Evolutionary conservation across 2,113 vertebrate species (phyloP).

Genomic region (Tenebrosternarchus preto): DNA sequence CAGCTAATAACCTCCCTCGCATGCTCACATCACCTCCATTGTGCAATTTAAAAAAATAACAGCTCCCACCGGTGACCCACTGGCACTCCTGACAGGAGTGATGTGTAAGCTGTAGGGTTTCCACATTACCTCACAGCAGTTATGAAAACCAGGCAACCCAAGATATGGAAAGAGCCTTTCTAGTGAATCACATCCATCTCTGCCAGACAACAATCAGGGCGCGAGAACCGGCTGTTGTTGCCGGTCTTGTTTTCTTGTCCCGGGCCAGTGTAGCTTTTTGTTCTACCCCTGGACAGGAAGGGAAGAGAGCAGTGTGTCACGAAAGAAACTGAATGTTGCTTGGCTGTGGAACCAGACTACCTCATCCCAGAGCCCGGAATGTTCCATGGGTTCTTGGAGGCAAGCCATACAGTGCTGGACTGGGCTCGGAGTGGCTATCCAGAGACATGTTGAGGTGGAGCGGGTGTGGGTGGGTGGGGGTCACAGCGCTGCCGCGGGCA

Average conservation of each 20-base stretch:
- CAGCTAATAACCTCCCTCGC: background rate
- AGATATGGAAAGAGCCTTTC: background rate
- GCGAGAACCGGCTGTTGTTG: background rate
- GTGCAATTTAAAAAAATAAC: background rate
- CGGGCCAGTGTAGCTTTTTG: background rate
- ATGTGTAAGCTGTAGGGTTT: background rate
- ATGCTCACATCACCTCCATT: too few relatives aligned
- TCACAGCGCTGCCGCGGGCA: background rate
- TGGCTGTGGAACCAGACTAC: background rate
- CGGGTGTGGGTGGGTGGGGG: slow-evolving; percentile 8
- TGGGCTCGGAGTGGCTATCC: slow-evolving; percentile 9
- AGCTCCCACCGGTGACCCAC: background rate
- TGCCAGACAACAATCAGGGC: background rate
- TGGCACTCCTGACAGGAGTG: background rate
- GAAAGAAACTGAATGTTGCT: slow-evolving; percentile 12
- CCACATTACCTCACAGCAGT: background rate
- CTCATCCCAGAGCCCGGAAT: slow-evolving; percentile 30
- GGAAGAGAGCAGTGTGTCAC: background rate
- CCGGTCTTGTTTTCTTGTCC: background rate
- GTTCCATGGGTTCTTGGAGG: background rate
- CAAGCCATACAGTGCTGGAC: slow-evolving; percentile 9
- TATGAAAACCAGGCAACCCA: background rate
- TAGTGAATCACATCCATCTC: background rate
- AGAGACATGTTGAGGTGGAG: too few relatives aligned
- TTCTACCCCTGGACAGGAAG: background rate